Conservation (phyloP, 2,113 vertebrate species). For the Donacobius atricapilla region DNA sequence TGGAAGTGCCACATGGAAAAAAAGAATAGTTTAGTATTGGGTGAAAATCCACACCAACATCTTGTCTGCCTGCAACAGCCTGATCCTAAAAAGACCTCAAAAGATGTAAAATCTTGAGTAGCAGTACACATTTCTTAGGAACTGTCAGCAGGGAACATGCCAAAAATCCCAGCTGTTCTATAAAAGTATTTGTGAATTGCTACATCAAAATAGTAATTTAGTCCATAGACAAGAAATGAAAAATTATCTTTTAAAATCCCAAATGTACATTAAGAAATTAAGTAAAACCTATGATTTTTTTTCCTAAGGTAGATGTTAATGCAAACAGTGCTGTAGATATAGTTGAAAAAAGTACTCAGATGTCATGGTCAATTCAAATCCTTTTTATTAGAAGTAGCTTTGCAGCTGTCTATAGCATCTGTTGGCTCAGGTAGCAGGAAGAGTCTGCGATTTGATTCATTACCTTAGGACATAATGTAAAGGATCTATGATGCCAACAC, state of each 20-base stretch:
- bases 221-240: neutral
- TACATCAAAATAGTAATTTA: constrained; percentile 52
- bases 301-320: neutral
- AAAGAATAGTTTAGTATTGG: neutral
- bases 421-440: neutral
- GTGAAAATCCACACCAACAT: neutral
- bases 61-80: neutral
- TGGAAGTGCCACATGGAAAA: neutral
- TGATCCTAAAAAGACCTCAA: neutral
- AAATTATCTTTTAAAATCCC: neutral
- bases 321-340: neutral
- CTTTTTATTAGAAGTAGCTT: neutral
- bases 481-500: neutral
- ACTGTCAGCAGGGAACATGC: neutral
- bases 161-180: constrained; percentile 31
- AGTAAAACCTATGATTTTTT: neutral
- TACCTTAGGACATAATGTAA: neutral
- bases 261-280: neutral
- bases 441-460: neutral
- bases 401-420: neutral
- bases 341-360: neutral
- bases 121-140: neutral
- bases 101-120: neutral
- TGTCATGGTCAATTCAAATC: neutral
- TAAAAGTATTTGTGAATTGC: constrained; percentile 27